Percentiles rank a stretch among this genome's conserved stretches.
Evolutionary conservation across 1,140 invertebrate genomes (phyloP).

Genomic region (Drosophila willistoni): DNA sequence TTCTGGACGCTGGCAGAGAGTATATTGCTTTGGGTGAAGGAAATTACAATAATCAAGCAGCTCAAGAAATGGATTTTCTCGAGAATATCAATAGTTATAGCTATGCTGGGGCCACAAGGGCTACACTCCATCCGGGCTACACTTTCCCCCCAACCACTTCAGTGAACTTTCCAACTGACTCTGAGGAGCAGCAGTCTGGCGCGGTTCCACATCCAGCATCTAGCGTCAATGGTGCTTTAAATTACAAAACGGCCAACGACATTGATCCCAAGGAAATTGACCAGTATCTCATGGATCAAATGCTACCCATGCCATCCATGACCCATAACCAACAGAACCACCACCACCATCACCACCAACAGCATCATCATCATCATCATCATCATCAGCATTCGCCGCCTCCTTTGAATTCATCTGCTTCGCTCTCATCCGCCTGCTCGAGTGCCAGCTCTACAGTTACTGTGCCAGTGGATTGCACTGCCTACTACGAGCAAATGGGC

Average conservation of each 20-base stretch:
- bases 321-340: slow-evolving; percentile 39
- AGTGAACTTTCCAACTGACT: slow-evolving; percentile 13
- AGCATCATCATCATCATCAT: slow-evolving; percentile 16
- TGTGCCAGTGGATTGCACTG: slow-evolving; percentile 53
- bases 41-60: slow-evolving; percentile 46
- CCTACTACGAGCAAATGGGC: slow-evolving; percentile 65
- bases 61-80: slow-evolving; percentile 68
- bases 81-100: slow-evolving; percentile 63
- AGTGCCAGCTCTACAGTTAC: slow-evolving; percentile 69
- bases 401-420: slow-evolving; percentile 69
- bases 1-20: slow-evolving; percentile 67
- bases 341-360: slow-evolving; percentile 35
- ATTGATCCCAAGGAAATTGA: slow-evolving; percentile 83
- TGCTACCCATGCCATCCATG: slow-evolving; percentile 61
- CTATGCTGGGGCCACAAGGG: slow-evolving; percentile 44
- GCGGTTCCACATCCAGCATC: slow-evolving; percentile 21
- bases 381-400: slow-evolving; percentile 46
- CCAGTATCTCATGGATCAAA: slow-evolving; percentile 83
- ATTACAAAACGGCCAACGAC: slow-evolving; percentile 70
- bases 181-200: slow-evolving; percentile 24
- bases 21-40: slow-evolving; percentile 67
- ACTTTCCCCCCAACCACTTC: slow-evolving; percentile 46
- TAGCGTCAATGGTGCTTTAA: slow-evolving; percentile 68
- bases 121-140: slow-evolving; percentile 42
- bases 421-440: slow-evolving; percentile 71